Percentiles rank a stretch among this genome's conserved stretches.
Evolutionary conservation across 2,888 invertebrate genomes (phyloP).

Genomic region (Agonum fuliginosum): DNA sequence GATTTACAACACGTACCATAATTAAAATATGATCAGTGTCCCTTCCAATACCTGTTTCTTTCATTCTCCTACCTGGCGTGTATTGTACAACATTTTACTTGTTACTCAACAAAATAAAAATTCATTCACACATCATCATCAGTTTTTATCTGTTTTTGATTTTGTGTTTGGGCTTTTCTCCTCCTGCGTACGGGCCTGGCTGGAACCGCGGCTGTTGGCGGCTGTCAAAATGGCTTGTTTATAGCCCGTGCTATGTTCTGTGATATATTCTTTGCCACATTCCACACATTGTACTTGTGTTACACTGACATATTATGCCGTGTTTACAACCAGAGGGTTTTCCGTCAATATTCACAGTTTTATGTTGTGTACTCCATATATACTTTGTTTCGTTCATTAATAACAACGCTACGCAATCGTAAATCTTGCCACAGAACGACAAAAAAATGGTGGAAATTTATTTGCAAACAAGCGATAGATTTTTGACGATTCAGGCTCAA

Average conservation of each 20-base stretch:
- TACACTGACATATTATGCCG: conserved; percentile 35
- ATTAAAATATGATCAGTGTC: too few relatives aligned
- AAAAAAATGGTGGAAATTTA: too few relatives aligned
- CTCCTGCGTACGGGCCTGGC: neutral
- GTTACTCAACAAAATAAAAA: too few relatives aligned
- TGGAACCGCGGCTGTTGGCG: conserved; percentile 38
- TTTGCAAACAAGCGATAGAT: too few relatives aligned
- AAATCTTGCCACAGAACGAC: neutral
- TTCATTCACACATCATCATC: too few relatives aligned
- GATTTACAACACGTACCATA: too few relatives aligned
- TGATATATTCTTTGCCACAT: conserved; percentile 37
- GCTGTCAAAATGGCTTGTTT: conserved; percentile 38
- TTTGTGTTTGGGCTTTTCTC: too few relatives aligned
- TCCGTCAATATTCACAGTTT: conserved; percentile 37
- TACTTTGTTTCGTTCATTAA: conserved; percentile 31
- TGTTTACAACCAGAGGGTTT: conserved; percentile 6
- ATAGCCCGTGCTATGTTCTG: conserved; percentile 13
- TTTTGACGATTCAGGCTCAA: too few relatives aligned
- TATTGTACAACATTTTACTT: too few relatives aligned
- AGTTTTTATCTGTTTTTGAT: too few relatives aligned
- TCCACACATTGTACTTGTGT: neutral
- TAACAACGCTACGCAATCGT: neutral
- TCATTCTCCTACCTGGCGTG: too few relatives aligned
- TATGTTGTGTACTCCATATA: neutral
- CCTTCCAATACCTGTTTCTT: too few relatives aligned